A percentile compares a stretch with the other conserved stretches of the same genome.
These are phyloP conservation scores for Lysandra coridon DNA, from an alignment of 2,888 invertebrate species.

Conservation along the genomic window DNA sequence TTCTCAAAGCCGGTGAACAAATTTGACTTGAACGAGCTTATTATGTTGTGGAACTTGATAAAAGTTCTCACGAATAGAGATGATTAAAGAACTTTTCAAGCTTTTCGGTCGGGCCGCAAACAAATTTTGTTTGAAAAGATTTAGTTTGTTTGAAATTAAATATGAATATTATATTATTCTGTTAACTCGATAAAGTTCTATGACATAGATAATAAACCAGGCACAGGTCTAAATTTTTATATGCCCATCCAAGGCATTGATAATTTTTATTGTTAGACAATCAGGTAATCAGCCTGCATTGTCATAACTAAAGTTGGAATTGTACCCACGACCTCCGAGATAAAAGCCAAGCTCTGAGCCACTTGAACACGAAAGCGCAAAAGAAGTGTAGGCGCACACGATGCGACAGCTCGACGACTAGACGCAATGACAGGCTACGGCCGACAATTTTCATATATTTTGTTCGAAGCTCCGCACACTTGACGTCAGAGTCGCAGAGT, in stretches of 20 bases:
- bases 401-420: no score
- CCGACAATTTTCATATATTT: no score
- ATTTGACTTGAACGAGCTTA: conserved; percentile 7
- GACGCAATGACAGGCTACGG: no score
- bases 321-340: background rate
- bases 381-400: no score
- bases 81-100: conserved; percentile 11
- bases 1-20: background rate
- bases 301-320: background rate
- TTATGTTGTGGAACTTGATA: background rate
- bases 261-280: no score
- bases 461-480: no score
- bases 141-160: background rate
- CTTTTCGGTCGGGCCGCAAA: conserved; percentile 24
- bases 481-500: no score
- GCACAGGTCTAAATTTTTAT: no score
- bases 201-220: no score
- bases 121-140: conserved; percentile 32
- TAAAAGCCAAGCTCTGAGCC: background rate
- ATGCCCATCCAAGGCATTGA: no score
- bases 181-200: background rate
- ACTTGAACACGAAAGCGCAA: no score
- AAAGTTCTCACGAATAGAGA: conserved; percentile 20
- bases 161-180: background rate
- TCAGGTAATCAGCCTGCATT: no score